These are phyloP conservation scores for Gopherus evgoodei DNA, from an alignment of 2,113 vertebrate genomes.

Conservation along the genomic window DNA sequence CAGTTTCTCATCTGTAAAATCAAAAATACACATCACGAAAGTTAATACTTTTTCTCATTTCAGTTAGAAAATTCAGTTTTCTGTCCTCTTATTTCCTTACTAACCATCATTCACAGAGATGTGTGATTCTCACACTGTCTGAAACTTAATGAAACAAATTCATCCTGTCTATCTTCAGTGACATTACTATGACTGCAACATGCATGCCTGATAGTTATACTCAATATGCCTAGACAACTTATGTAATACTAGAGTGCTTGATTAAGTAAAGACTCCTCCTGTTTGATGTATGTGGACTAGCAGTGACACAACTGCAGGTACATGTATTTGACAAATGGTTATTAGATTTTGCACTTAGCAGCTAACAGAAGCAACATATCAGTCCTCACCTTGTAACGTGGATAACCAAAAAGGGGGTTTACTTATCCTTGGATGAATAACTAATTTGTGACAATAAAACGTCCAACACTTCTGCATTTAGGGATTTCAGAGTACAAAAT, in stretches of 20 bases:
- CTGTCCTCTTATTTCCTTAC: background rate
- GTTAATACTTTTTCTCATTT: background rate
- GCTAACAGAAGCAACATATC: background rate
- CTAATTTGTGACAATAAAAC: background rate
- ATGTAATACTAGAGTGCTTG: background rate
- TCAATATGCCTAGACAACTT: rapidly evolving
- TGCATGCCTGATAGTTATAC: rapidly evolving
- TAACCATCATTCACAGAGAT: background rate
- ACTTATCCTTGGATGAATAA: background rate
- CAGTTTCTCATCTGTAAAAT: too few relatives aligned
- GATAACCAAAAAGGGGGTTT: background rate
- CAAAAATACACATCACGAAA: background rate
- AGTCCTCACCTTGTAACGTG: background rate
- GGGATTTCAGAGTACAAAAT: background rate
- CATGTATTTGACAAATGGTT: background rate
- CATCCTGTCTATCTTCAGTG: background rate
- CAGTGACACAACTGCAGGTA: background rate
- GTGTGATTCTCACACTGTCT: background rate
- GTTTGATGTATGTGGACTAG: background rate
- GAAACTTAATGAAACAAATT: background rate
- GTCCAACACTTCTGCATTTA: background rate
- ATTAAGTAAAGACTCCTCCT: background rate
- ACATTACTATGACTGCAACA: rapidly evolving
- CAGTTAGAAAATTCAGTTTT: too few relatives aligned
- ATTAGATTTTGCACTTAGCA: background rate